phyloP scores from a whole-genome alignment of 2,888 invertebrate species.

The Mactromeris polynyma region DNA sequence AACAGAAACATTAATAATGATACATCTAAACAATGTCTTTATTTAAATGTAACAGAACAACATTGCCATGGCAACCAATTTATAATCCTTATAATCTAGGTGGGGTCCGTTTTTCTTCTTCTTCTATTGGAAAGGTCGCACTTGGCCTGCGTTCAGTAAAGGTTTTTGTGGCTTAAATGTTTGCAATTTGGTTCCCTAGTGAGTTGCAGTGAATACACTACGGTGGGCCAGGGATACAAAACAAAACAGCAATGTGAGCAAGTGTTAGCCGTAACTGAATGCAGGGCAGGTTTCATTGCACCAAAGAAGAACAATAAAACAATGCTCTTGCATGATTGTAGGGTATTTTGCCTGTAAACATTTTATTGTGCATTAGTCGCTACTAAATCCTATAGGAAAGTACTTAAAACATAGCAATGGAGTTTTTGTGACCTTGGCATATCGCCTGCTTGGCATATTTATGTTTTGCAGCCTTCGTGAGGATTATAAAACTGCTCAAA shows the following conservation, averaged over 20 bases:
- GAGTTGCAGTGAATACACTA: no score
- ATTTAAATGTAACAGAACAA: conserved; percentile 3
- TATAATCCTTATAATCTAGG: neutral
- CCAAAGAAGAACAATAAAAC: neutral
- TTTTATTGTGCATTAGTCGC: conserved; percentile 12
- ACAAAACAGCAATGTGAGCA: no score
- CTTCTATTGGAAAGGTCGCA: neutral
- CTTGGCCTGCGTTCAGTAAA: no score
- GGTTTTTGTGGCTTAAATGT: no score
- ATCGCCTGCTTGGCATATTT: conserved; percentile 13
- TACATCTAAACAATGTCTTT: conserved; percentile 6
- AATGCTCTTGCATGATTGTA: neutral
- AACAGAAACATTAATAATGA: conserved; percentile 10
- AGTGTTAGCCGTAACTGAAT: no score
- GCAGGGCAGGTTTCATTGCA: no score
- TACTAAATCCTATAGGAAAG: neutral
- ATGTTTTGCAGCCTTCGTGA: neutral
- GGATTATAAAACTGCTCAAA: neutral
- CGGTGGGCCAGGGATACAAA: no score
- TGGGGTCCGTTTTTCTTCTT: neutral
- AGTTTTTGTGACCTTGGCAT: conserved; percentile 15
- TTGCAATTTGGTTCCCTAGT: no score
- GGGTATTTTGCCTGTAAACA: neutral
- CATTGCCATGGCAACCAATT: neutral
- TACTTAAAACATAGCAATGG: neutral